Evolutionary conservation across 64 coral and sea anemone genomes (phyloP).

Genomic region (Stylophora pistillata): DNA sequence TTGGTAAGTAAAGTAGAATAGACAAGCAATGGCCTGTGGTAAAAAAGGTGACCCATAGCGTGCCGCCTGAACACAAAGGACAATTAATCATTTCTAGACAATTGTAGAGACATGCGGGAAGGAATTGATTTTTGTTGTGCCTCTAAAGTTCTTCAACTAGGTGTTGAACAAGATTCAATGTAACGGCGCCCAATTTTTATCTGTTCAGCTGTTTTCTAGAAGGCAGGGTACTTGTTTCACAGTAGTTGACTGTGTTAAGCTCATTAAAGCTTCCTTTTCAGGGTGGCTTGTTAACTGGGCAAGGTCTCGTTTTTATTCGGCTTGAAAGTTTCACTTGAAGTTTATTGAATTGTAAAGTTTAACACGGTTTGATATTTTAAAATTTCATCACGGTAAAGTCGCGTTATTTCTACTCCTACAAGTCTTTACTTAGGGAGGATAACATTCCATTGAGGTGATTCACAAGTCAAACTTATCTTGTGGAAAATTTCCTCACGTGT

Average conservation of each 20-base stretch:
- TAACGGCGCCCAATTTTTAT: background rate
- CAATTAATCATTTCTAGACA: slow-evolving; percentile 32
- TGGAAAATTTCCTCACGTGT: slow-evolving; percentile 5
- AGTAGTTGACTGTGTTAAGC: slow-evolving; percentile 1
- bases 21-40: background rate
- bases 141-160: background rate
- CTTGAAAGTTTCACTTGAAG: background rate
- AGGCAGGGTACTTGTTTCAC: background rate
- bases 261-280: slow-evolving; percentile 11
- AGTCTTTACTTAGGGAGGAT: background rate
- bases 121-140: slow-evolving; percentile 15
- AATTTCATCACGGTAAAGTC: background rate
- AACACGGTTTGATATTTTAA: background rate
- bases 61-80: background rate
- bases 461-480: slow-evolving; percentile 3
- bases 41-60: background rate
- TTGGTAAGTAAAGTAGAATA: background rate
- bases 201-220: background rate
- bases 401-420: background rate
- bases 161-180: background rate
- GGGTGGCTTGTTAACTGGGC: background rate
- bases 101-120: slow-evolving; percentile 9
- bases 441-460: background rate
- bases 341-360: background rate
- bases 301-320: background rate